Conservation (phyloP, 2,797 vertebrate genomes). For the Pipistrellus pipistrellus region DNA sequence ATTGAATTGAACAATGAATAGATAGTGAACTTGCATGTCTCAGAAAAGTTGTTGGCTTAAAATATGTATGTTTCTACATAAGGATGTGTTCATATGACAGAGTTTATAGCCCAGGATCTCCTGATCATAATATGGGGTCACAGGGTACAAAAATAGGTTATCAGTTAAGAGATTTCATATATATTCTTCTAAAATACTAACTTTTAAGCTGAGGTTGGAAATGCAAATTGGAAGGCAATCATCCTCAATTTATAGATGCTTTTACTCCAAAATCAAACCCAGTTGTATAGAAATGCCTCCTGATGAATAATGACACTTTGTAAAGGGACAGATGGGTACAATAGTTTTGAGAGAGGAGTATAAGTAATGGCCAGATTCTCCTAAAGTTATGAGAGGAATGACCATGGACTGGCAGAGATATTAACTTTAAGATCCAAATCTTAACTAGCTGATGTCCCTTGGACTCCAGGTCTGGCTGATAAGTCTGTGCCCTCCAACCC, state of each 20-base stretch:
- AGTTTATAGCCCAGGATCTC: neutral
- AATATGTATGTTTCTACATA: neutral
- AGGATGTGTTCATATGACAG: neutral
- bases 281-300: neutral
- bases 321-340: neutral
- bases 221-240: conserved; percentile 19
- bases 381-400: neutral
- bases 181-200: neutral
- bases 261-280: neutral
- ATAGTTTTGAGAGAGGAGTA: neutral
- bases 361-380: neutral
- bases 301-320: neutral
- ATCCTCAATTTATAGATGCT: neutral
- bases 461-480: neutral
- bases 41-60: conserved; percentile 27
- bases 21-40: neutral
- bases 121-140: neutral
- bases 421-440: neutral
- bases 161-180: neutral
- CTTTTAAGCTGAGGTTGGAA: conserved; percentile 55
- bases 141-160: neutral
- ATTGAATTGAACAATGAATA: neutral
- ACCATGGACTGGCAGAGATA: neutral
- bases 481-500: neutral
- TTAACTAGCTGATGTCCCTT: neutral